These are phyloP conservation scores for Capitulum mitella DNA, from an alignment of 2,888 invertebrate species.

Conservation along the genomic window DNA sequence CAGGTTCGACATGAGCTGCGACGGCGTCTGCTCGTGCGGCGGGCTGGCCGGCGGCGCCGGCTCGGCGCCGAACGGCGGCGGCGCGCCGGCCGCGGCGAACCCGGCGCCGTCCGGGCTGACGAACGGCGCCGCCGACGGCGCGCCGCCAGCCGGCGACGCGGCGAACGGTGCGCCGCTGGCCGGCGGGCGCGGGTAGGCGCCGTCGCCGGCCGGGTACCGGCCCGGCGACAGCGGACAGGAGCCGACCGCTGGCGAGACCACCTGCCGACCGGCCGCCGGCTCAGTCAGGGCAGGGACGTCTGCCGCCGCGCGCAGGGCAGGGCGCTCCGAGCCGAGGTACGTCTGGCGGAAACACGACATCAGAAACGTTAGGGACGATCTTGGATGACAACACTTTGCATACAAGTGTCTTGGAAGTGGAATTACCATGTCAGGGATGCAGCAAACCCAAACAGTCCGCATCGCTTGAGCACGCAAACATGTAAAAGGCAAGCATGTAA, in stretches of 20 bases:
- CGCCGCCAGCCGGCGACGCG: constrained; percentile 8
- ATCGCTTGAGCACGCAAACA: no score
- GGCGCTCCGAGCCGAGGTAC: no score
- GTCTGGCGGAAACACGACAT: no score
- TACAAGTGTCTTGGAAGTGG: no score
- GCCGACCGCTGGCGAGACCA: neutral
- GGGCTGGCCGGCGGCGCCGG: neutral
- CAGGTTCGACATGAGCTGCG: constrained; percentile 82
- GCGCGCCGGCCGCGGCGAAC: neutral
- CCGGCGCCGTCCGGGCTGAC: no score
- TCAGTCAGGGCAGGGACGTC: no score
- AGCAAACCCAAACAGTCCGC: no score
- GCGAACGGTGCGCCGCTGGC: constrained; percentile 27
- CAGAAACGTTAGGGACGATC: no score
- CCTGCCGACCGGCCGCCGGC: neutral
- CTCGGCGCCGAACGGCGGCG: neutral
- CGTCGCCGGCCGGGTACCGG: neutral
- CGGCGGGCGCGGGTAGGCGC: neutral
- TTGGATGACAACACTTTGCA: no score
- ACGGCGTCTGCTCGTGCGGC: constrained; percentile 50
- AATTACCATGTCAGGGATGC: no score
- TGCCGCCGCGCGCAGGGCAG: no score
- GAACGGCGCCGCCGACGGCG: neutral
- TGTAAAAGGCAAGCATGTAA: no score
- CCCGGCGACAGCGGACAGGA: constrained; percentile 15